Percentiles rank a stretch among this genome's conserved stretches.
Conservation (phyloP, 92 coral and sea anemone species). For the Epizoanthus illoricatus region DNA sequence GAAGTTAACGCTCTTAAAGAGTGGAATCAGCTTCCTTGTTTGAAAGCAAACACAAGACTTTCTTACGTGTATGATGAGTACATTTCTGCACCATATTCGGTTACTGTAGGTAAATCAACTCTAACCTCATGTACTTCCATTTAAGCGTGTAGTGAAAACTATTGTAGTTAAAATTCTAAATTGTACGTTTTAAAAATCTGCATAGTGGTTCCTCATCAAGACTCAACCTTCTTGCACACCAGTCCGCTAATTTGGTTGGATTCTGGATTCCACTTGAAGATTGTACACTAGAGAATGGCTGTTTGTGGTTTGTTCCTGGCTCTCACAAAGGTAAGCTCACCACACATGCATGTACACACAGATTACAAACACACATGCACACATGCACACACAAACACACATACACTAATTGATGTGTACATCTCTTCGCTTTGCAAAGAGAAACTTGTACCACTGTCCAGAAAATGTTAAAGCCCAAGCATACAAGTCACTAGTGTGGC, state of each 20-base stretch:
- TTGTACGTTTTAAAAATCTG: not conserved
- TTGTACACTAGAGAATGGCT: conserved; percentile 92
- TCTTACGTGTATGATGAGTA: too few species aligned
- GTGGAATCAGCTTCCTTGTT: too few species aligned
- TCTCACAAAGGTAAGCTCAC: conserved; percentile 75
- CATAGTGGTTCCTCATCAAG: conserved; percentile 79
- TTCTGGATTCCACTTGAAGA: conserved; percentile 98
- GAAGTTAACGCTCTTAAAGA: too few species aligned
- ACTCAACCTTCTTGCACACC: conserved; percentile 87
- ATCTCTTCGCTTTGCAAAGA: too few species aligned
- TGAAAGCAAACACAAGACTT: too few species aligned
- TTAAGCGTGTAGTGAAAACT: not conserved
- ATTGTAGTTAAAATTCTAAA: not conserved
- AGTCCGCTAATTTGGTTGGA: conserved; percentile 81
- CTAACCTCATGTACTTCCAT: too few species aligned
- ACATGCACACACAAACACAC: not conserved
- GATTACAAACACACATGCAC: conserved; percentile 66
- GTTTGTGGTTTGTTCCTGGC: conserved; percentile 87
- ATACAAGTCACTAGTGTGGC: too few species aligned
- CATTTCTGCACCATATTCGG: too few species aligned
- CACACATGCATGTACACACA: not conserved
- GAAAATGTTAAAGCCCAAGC: too few species aligned
- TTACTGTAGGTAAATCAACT: too few species aligned
- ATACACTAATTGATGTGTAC: too few species aligned
- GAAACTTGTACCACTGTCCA: too few species aligned